Conservation (phyloP, 2,797 vertebrate genomes). For the Tympanoctomys barrerae region DNA sequence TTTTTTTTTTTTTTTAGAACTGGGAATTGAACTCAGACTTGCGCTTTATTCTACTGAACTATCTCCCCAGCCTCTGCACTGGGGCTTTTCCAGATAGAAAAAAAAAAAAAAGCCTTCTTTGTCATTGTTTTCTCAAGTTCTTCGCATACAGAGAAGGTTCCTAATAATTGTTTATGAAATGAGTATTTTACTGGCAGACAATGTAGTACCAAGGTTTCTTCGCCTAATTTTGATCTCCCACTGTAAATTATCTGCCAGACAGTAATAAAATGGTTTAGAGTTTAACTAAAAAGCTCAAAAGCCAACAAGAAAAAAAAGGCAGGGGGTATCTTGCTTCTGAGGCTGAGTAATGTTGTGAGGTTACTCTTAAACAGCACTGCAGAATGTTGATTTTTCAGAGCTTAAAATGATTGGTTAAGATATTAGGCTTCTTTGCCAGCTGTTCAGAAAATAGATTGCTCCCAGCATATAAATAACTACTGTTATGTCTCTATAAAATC, state of each 20-base stretch:
- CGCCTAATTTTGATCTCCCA: constrained; percentile 52
- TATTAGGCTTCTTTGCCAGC: constrained; percentile 79
- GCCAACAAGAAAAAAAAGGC: neutral
- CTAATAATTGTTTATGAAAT: constrained; percentile 47
- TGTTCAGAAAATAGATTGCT: constrained; percentile 78
- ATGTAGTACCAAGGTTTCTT: neutral
- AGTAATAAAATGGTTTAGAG: constrained; percentile 57
- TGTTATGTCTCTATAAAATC: constrained; percentile 80
- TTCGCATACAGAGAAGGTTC: neutral
- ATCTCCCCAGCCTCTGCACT: neutral
- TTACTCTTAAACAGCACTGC: constrained; percentile 4
- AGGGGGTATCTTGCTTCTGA: neutral
- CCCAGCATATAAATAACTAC: constrained; percentile 80
- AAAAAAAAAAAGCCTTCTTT: neutral
- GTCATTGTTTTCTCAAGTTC: neutral
- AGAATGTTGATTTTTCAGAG: constrained; percentile 73
- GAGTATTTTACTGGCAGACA: neutral
- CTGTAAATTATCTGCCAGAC: constrained; percentile 48
- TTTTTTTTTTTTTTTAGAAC: no score
- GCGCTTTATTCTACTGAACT: no score
- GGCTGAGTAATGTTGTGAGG: constrained; percentile 25
- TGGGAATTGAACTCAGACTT: no score
- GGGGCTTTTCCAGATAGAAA: neutral
- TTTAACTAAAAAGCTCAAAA: constrained; percentile 42
- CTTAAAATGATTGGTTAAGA: constrained; percentile 79